These are phyloP conservation scores for Trididemnum nubilum DNA, from an alignment of 23 tunicate species.

Conservation along the genomic window DNA sequence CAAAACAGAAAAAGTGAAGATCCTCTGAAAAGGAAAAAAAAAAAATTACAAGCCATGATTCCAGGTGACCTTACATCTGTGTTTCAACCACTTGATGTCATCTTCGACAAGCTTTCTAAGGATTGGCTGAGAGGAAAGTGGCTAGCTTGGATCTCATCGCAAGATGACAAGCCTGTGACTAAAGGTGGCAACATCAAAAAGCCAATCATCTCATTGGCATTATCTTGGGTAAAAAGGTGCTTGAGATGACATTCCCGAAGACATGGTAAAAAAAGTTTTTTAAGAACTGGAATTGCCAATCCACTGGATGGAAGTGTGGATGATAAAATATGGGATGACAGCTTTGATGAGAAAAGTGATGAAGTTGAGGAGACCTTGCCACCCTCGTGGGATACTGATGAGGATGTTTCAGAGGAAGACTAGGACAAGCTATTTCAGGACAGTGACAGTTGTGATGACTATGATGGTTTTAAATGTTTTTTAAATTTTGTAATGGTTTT, in stretches of 20 bases:
- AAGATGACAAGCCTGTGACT: slow-evolving; percentile 21
- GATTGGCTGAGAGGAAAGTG: slow-evolving; percentile 1
- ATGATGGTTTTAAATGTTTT: too few relatives aligned
- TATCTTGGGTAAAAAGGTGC: slow-evolving; percentile 26
- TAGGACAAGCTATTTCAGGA: too few relatives aligned
- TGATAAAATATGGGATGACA: too few relatives aligned
- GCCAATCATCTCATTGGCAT: not conserved
- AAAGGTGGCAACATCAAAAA: slow-evolving; percentile 15
- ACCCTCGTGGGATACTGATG: too few relatives aligned
- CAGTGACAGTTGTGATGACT: not conserved
- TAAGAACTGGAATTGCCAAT: too few relatives aligned
- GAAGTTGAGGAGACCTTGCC: too few relatives aligned
- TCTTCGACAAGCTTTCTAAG: not conserved
- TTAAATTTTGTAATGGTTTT: too few relatives aligned
- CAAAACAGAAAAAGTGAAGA: slow-evolving; percentile 3
- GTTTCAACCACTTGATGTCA: slow-evolving; percentile 18
- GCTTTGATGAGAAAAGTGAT: too few relatives aligned
- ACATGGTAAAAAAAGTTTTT: slow-evolving; percentile 20
- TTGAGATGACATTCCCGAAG: slow-evolving; percentile 23
- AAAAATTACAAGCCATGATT: slow-evolving; percentile 21
- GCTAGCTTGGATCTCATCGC: slow-evolving; percentile 11
- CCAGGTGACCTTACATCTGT: slow-evolving; percentile 2
- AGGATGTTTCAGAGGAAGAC: too few relatives aligned
- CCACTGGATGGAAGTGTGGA: too few relatives aligned
- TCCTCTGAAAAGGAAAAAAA: not conserved